Base-by-base conservation (phyloP, 2,888 invertebrate species). In the Petrolisthes manimaculis region DNA sequence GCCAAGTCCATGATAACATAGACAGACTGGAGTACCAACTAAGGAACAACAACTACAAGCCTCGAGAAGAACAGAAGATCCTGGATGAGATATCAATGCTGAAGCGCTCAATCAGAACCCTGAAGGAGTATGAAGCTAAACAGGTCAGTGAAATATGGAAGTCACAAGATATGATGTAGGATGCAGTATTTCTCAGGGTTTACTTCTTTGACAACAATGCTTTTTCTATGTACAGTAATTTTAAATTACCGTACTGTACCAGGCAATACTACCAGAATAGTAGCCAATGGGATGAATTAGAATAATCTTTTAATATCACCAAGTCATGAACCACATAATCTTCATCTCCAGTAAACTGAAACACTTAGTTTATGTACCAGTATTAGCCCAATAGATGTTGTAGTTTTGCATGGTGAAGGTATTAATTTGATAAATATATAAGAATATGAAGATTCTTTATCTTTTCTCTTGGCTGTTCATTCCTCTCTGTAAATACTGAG, bases 31-130 rank as follows among this genome's bases (percentile, higher is more conserved):
- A 89, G 71, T 87, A 87, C 61, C 89, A 89, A 24, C 79, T 89
- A 14, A 81, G 89, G 24, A 89, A 89, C 78, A 89, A 87, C 84
- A 89, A 88, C 71, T 89, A 77, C 56, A 89, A 89, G 67, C 89
- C 89, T 8, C 51, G 85, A 51, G 89, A 89, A 75, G 89, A 89
- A 56, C 89, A 89, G 71, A 87, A 88, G 75, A 89, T 89, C 9
- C 71, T 89, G 21, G 87, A 89, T 85, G 89, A 89, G 75, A 89
- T 89, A n/a, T 88, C 85, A 8, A 87, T 89, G 89, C 67, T 89
- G 24, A 84, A 85, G 82, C 74, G 85, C 51, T 89, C 89, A 21
- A 56, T 82, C 5, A 79, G 84, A 5, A 87, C 89, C 14, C 85
- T 89, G 3, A 67, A 69, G 21, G 89, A 89, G 80, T 89, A 84